Evolutionary conservation across 2,113 vertebrate genomes (phyloP).

Genomic region (Corynorhinus townsendii): DNA sequence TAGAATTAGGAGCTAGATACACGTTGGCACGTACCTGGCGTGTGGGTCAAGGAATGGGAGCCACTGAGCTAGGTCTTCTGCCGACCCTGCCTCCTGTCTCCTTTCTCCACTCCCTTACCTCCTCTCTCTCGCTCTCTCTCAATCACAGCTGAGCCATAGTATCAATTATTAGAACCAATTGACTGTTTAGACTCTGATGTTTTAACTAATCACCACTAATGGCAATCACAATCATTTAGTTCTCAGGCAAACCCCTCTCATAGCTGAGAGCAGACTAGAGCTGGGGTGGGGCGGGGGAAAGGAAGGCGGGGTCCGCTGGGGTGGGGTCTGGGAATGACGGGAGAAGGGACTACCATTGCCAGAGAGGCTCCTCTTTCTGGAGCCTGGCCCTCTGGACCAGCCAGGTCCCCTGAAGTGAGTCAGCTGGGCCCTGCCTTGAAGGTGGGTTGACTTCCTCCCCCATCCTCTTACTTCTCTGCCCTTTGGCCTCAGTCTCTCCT

Average conservation of each 20-base stretch:
- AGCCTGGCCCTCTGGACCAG: background rate
- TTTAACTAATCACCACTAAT: slow-evolving; percentile 99
- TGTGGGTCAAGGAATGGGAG: background rate
- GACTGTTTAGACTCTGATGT: slow-evolving; percentile 99
- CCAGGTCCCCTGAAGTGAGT: background rate
- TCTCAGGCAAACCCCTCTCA: slow-evolving; percentile 88
- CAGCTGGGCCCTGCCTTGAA: background rate
- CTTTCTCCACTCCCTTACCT: background rate
- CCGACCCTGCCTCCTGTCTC: background rate
- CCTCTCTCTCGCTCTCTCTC: slow-evolving; percentile 68
- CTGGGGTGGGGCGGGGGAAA: background rate
- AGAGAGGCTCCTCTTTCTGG: background rate
- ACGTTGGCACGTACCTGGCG: background rate
- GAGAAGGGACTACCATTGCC: no score
- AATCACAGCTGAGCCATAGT: slow-evolving; percentile 90
- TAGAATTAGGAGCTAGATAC: background rate
- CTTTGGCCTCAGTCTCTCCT: background rate
- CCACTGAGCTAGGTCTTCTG: background rate
- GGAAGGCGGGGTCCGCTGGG: background rate
- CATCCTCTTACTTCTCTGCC: background rate
- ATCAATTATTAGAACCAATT: slow-evolving; percentile 99
- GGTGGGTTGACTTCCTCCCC: background rate
- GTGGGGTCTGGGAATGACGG: background rate
- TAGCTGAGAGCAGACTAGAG: slow-evolving; percentile 59
- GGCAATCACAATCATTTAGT: slow-evolving; percentile 97